phyloP scores from a whole-genome alignment of 2,797 vertebrate genomes.

The Enteromius treurensis region DNA sequence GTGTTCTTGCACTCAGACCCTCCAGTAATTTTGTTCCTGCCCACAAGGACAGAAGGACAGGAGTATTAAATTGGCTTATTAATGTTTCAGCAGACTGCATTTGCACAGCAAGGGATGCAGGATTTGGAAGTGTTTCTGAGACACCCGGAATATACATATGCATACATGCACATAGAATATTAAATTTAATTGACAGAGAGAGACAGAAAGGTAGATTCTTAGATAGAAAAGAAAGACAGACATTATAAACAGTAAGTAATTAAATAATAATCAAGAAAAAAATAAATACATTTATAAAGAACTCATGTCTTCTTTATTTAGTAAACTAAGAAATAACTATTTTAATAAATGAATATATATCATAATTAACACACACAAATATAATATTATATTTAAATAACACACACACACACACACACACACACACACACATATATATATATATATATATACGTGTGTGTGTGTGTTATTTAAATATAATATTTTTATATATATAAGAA shows the following conservation, averaged over 20 bases:
- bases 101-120: slow-evolving; percentile 22
- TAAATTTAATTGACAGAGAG: too few relatives aligned
- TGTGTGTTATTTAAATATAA: too few relatives aligned
- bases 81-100: slow-evolving; percentile 27
- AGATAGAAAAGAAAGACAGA: too few relatives aligned
- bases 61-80: slow-evolving; percentile 32
- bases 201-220: too few relatives aligned
- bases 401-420: too few relatives aligned
- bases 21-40: slow-evolving; percentile 22
- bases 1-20: slow-evolving; percentile 5
- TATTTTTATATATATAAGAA: too few relatives aligned
- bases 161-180: too few relatives aligned
- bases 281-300: background rate
- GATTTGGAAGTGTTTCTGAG: background rate
- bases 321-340: background rate
- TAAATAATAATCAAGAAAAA: background rate
- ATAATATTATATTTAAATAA: too few relatives aligned
- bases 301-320: background rate
- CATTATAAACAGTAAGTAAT: background rate
- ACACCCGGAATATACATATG: background rate
- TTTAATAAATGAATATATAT: too few relatives aligned
- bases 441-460: too few relatives aligned
- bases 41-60: slow-evolving; percentile 21
- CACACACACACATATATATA: too few relatives aligned
- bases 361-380: too few relatives aligned